phyloP scores from a whole-genome alignment of 2,797 vertebrate genomes.

The Selene dorsalis region DNA sequence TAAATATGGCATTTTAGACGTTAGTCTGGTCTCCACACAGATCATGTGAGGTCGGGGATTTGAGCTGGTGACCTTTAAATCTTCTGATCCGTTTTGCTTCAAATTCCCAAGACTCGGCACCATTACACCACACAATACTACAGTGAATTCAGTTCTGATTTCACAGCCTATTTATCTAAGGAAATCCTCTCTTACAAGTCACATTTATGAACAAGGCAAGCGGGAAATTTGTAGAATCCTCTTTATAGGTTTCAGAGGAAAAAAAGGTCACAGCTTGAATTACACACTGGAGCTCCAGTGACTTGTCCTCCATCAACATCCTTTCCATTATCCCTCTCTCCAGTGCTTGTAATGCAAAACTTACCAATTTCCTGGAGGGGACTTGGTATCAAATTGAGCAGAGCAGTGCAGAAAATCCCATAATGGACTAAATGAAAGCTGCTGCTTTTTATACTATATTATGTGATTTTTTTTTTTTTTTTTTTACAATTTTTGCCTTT shows the following conservation, averaged over 20 bases:
- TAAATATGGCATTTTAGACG: slow-evolving; percentile 26
- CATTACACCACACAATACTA: neutral
- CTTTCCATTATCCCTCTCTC: slow-evolving; percentile 26
- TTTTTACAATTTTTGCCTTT: slow-evolving; percentile 2
- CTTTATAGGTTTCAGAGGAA: slow-evolving; percentile 1
- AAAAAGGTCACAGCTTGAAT: slow-evolving; percentile 22
- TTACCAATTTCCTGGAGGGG: slow-evolving; percentile 38
- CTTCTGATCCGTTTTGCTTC: slow-evolving; percentile 19
- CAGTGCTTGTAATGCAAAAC: slow-evolving; percentile 37
- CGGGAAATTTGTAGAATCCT: slow-evolving; percentile 15
- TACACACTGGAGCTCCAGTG: neutral
- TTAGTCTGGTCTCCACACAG: slow-evolving; percentile 5
- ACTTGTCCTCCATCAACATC: slow-evolving; percentile 16
- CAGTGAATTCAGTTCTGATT: slow-evolving; percentile 24
- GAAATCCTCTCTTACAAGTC: slow-evolving; percentile 26
- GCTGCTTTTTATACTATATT: slow-evolving; percentile 23
- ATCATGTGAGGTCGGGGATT: slow-evolving; percentile 43
- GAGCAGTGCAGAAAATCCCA: slow-evolving; percentile 40
- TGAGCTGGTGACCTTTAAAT: slow-evolving; percentile 53
- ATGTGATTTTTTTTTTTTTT: neutral
- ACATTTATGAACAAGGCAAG: neutral
- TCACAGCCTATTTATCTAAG: slow-evolving; percentile 27
- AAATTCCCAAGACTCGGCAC: slow-evolving; percentile 25
- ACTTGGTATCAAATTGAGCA: slow-evolving; percentile 46
- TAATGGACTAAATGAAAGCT: slow-evolving; percentile 40